Conservation (phyloP, 2,113 vertebrate species). For the Charina bottae region DNA sequence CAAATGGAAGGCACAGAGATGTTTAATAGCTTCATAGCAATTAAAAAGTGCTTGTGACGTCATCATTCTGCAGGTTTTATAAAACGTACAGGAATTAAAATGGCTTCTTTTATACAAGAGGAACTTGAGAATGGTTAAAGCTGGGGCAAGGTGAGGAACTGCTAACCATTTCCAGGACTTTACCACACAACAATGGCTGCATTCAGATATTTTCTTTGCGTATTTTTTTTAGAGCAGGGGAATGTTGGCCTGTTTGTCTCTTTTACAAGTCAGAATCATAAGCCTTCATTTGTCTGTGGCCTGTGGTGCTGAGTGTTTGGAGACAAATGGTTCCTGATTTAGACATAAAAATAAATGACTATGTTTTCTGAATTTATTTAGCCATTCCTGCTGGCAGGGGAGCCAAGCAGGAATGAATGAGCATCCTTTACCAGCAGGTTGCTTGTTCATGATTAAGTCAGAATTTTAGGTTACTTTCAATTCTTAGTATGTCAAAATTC, state of each 20-base stretch:
- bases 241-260: neutral
- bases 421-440: neutral
- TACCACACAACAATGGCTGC: neutral
- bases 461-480: neutral
- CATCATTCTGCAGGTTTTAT: neutral
- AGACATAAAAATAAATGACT: neutral
- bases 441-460: neutral
- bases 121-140: neutral
- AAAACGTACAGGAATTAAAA: neutral
- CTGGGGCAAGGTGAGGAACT: neutral
- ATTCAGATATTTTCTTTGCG: neutral
- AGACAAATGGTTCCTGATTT: neutral
- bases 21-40: neutral
- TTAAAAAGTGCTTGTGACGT: neutral
- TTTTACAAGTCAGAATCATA: neutral
- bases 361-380: neutral
- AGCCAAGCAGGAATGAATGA: neutral
- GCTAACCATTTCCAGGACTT: neutral
- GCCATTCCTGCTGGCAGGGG: neutral
- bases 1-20: neutral
- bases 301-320: neutral
- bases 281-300: neutral
- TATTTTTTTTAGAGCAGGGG: neutral
- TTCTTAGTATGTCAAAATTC: neutral
- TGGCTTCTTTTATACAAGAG: neutral